Conservation (phyloP, 1,140 invertebrate genomes). For the Amyelois transitella region DNA sequence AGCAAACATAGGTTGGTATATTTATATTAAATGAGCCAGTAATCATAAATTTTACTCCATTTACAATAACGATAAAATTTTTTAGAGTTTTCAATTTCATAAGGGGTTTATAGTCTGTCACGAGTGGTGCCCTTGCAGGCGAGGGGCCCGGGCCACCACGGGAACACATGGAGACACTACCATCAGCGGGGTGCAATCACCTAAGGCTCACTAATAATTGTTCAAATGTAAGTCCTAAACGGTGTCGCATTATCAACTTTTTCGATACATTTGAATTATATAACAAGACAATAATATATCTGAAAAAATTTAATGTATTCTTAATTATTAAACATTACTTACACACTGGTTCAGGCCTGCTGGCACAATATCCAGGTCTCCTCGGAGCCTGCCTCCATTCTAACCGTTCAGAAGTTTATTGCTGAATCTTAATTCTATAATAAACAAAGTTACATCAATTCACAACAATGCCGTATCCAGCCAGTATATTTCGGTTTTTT, state of each 20-base stretch:
- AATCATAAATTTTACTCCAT: slow-evolving; percentile 65
- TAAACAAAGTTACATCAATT: neutral
- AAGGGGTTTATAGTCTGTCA: slow-evolving; percentile 45
- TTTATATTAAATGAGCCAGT: slow-evolving; percentile 66
- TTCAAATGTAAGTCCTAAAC: slow-evolving; percentile 56
- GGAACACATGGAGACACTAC: slow-evolving; percentile 40
- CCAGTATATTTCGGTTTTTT: neutral
- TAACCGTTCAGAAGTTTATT: slow-evolving; percentile 54
- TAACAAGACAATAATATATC: slow-evolving; percentile 74
- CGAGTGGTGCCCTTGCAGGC: slow-evolving; percentile 18
- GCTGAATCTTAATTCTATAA: slow-evolving; percentile 1
- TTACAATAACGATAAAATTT: slow-evolving; percentile 69
- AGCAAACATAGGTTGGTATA: slow-evolving; percentile 63
- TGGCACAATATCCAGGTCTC: slow-evolving; percentile 39
- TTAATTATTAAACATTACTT: slow-evolving; percentile 70
- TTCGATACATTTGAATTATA: slow-evolving; percentile 70
- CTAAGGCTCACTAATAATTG: slow-evolving; percentile 64
- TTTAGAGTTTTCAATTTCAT: slow-evolving; percentile 51
- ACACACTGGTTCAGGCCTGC: slow-evolving; percentile 65
- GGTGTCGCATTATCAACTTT: slow-evolving; percentile 51
- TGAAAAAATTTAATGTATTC: slow-evolving; percentile 72
- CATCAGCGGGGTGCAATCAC: slow-evolving; percentile 47
- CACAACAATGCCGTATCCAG: slow-evolving; percentile 30
- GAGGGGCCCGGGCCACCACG: slow-evolving; percentile 15
- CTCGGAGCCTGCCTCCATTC: slow-evolving; percentile 40